Conservation (phyloP, 2,113 vertebrate species). For the Misgurnus anguillicaudatus region DNA sequence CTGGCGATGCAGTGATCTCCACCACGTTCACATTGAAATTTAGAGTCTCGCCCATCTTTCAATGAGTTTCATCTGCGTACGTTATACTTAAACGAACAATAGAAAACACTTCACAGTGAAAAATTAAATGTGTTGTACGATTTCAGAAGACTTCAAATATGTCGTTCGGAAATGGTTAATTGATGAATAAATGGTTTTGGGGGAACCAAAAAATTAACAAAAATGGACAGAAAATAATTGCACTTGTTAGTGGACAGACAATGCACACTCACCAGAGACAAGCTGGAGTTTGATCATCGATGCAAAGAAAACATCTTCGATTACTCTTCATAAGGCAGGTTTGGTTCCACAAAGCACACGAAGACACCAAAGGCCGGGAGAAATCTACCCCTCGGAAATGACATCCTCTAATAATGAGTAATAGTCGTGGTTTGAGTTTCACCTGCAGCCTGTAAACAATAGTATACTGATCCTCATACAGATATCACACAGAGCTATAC, state of each 20-base stretch:
- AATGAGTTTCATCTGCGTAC: not conserved
- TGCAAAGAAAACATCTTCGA: slow-evolving; percentile 67
- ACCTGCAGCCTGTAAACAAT: slow-evolving; percentile 68
- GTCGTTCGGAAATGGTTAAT: too few species aligned
- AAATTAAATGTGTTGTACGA: not conserved
- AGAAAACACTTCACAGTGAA: not conserved
- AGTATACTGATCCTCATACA: slow-evolving; percentile 69
- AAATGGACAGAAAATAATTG: too few species aligned
- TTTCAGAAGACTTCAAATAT: too few species aligned
- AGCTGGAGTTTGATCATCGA: slow-evolving; percentile 74
- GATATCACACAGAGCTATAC: slow-evolving; percentile 70
- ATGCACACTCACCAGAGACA: slow-evolving; percentile 24
- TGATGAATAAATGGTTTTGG: too few species aligned
- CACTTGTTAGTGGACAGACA: not conserved
- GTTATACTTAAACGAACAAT: slow-evolving; percentile 1
- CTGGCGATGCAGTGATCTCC: slow-evolving; percentile 37
- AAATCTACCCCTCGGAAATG: slow-evolving; percentile 77
- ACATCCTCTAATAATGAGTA: slow-evolving; percentile 61
- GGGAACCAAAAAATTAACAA: too few species aligned
- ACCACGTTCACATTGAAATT: slow-evolving; percentile 48
- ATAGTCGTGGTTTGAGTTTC: slow-evolving; percentile 77
- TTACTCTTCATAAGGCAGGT: slow-evolving; percentile 71
- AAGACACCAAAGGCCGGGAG: slow-evolving; percentile 64
- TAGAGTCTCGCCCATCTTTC: slow-evolving; percentile 7
- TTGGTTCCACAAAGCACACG: slow-evolving; percentile 60